Evolutionary conservation across 2,888 invertebrate genomes (phyloP), one percentile per base, ranked within the genome.

Genomic region (Drosophila siamana): DNA sequence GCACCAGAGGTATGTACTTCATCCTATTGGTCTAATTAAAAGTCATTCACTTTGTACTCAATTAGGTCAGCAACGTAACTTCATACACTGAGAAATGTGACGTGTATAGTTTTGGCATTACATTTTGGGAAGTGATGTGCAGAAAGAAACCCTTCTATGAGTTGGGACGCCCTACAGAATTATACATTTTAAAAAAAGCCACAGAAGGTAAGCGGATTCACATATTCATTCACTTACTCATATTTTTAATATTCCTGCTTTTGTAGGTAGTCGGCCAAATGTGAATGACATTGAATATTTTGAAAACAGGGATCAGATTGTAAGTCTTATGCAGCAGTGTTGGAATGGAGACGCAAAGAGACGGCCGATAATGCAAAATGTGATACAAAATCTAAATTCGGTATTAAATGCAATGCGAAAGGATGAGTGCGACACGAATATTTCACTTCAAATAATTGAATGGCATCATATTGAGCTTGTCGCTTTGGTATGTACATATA

Each of bases 71-170:
- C 26, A 7, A 7, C 5, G 1, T 26, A 5, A 26, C 6, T 6
- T 26, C 26, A 4, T 33, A 33, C 5, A 33, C 13, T 2, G 36
- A 38, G 1, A 57, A 46, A 33, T 54, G 52, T 13, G 70, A 66
- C 5, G 56, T 66, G 4, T 65, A 15, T 15, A 72, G 71, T 16
- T 43, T 70, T 19, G 66, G 46, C 7, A 57, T 69, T 54, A 19
- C 50, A 2, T 24, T 72, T 0, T 62, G 54, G 54, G 66, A 70
- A 11, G 38, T 60, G 11, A 9, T 47, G 15, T 11, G 16, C 0
- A 11, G 28, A 3, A 36, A 22, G 19, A 30, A 7, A 4, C 63
- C 69, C 9, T 66, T 47, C 36, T 15, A 43, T 24, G 15, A 69
- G 7, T 9, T 66, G 22, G 0, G 4, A 2, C 5, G n/a, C 4